These are phyloP conservation scores for Zhengitettix transpicula DNA, from an alignment of 2,888 invertebrate genomes.

Conservation along the genomic window DNA sequence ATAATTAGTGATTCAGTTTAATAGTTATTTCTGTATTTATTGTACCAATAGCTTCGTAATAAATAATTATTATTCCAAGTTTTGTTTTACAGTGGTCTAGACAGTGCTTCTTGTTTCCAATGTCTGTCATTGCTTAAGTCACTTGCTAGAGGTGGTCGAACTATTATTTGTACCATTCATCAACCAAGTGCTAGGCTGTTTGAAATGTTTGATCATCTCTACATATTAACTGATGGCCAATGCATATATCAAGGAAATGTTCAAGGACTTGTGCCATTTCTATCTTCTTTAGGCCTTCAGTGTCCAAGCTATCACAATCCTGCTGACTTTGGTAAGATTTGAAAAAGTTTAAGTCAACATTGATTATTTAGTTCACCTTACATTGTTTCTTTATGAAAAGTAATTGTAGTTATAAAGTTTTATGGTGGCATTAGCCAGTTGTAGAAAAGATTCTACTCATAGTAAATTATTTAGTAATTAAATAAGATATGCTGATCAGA, in stretches of 20 bases:
- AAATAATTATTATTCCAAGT: too few relatives aligned
- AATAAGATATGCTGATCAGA: too few relatives aligned
- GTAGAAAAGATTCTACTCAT: too few relatives aligned
- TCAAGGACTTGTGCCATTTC: constrained; percentile 68
- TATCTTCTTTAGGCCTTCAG: constrained; percentile 65
- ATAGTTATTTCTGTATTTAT: too few relatives aligned
- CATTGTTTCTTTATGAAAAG: neutral
- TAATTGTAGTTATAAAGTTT: neutral
- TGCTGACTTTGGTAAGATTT: constrained; percentile 70
- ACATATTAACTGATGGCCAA: constrained; percentile 81
- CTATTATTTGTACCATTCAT: constrained; percentile 91
- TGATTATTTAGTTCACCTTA: neutral
- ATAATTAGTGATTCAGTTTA: neutral
- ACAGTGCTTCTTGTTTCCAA: constrained; percentile 88
- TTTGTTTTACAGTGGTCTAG: constrained; percentile 49
- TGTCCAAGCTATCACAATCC: constrained; percentile 95
- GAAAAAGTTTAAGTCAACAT: neutral
- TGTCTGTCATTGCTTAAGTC: constrained; percentile 78
- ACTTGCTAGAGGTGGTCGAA: constrained; percentile 68
- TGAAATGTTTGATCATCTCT: constrained; percentile 89
- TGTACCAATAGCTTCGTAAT: too few relatives aligned
- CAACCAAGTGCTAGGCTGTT: constrained; percentile 90
- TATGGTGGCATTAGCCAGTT: too few relatives aligned
- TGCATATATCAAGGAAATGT: constrained; percentile 84
- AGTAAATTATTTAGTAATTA: too few relatives aligned